A percentile compares a stretch with the other conserved stretches of the same genome.
These are phyloP conservation scores for Gymnoscopelus microlampas DNA, from an alignment of 2,797 vertebrate species.

Conservation along the genomic window DNA sequence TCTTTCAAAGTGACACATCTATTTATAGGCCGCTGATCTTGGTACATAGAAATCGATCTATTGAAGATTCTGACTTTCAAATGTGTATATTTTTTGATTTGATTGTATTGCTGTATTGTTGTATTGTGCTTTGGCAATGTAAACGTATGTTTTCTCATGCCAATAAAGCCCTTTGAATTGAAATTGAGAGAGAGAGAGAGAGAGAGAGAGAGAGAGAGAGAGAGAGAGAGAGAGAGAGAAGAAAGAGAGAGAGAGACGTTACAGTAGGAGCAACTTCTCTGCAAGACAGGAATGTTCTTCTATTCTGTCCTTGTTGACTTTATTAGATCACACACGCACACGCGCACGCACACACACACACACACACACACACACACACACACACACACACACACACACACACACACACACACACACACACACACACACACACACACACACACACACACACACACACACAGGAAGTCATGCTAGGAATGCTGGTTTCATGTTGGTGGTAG, in stretches of 20 bases:
- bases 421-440: conserved; percentile 29
- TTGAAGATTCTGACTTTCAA: too few species aligned
- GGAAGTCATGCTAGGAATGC: conserved; percentile 67
- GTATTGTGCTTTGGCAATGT: too few species aligned
- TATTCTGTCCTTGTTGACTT: conserved; percentile 34
- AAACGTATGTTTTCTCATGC: too few species aligned
- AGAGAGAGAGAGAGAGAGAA: neutral
- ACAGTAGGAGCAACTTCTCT: conserved; percentile 27
- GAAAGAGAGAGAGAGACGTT: conserved; percentile 1
- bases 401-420: neutral
- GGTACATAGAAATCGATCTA: too few species aligned
- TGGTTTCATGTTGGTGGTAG: conserved; percentile 63
- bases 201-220: conserved; percentile 15
- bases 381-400: conserved; percentile 25
- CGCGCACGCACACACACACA: conserved; percentile 24
- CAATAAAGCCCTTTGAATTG: too few species aligned
- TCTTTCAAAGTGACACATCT: too few species aligned
- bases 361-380: conserved; percentile 38
- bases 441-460: conserved; percentile 37
- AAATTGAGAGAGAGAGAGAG: conserved; percentile 40
- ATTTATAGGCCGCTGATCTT: too few species aligned
- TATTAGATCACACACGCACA: conserved; percentile 48
- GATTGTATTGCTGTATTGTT: too few species aligned
- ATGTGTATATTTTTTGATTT: too few species aligned
- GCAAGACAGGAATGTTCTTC: conserved; percentile 43